Evolutionary conservation across 35 echinoderm and acorn worm genomes (phyloP).

Genomic region (Apostichopus parvimensis): DNA sequence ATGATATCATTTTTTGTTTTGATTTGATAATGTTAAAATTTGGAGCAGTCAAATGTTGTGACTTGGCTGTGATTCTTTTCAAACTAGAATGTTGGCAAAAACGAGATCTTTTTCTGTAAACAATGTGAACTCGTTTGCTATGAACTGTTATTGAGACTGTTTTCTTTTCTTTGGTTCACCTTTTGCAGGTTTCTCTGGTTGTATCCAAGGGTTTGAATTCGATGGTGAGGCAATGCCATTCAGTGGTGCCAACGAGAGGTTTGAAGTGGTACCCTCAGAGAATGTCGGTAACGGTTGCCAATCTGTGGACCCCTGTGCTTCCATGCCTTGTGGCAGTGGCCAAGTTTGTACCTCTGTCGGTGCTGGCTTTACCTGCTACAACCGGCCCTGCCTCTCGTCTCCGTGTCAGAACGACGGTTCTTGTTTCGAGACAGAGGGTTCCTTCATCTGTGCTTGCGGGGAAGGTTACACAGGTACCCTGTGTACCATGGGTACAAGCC

Average conservation of each 20-base stretch:
- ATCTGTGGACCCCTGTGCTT: slow-evolving; percentile 50
- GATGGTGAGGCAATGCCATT: slow-evolving; percentile 85
- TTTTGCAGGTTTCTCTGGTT: slow-evolving; percentile 80
- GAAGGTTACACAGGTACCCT: slow-evolving; percentile 51
- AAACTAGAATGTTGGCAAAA: no score
- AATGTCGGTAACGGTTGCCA: slow-evolving; percentile 64
- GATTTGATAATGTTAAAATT: background rate
- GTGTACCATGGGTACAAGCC: background rate
- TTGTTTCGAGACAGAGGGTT: slow-evolving; percentile 17
- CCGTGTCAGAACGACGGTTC: slow-evolving; percentile 65
- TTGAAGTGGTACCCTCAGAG: slow-evolving; percentile 79
- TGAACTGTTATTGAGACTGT: background rate
- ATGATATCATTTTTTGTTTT: background rate
- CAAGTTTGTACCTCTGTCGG: slow-evolving; percentile 28
- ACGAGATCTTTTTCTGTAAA: no score
- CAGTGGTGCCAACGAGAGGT: slow-evolving; percentile 80
- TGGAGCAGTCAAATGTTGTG: background rate
- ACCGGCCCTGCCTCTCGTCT: slow-evolving; percentile 39
- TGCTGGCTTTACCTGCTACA: slow-evolving; percentile 55
- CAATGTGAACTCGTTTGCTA: no score
- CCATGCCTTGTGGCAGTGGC: slow-evolving; percentile 53
- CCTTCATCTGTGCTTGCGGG: slow-evolving; percentile 44
- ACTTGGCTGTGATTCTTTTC: no score
- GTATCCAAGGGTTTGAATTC: slow-evolving; percentile 72
- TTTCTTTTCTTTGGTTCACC: slow-evolving; percentile 8